These are phyloP conservation scores for Psammodynastes pulverulentus DNA, from an alignment of 2,113 vertebrate genomes.

Conservation along the genomic window DNA sequence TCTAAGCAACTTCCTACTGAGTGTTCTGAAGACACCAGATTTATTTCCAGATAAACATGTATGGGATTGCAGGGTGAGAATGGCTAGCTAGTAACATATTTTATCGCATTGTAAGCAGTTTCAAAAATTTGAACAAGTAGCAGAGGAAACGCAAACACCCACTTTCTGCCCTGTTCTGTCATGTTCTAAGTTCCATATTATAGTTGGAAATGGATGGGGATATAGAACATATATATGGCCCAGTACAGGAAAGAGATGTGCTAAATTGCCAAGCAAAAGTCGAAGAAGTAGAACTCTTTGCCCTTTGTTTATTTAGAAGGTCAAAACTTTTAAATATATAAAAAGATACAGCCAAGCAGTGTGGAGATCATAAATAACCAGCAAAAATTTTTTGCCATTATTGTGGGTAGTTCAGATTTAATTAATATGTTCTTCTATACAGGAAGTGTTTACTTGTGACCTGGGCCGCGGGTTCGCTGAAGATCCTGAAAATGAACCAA, in stretches of 20 bases:
- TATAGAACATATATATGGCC: background rate
- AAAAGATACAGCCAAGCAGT: background rate
- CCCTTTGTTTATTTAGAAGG: background rate
- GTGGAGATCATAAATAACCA: background rate
- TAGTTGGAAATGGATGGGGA: background rate
- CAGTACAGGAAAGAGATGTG: background rate
- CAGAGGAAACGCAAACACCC: background rate
- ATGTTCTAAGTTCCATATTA: background rate
- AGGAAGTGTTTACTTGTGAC: conserved; percentile 66
- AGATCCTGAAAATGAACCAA: conserved; percentile 61
- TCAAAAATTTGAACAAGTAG: background rate
- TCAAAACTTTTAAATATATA: background rate
- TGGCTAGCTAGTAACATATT: background rate
- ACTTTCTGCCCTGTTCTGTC: background rate
- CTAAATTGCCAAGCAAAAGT: background rate
- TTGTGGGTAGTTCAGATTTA: background rate
- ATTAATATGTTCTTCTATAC: background rate
- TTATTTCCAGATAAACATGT: background rate
- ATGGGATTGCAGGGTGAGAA: background rate
- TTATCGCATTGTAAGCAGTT: background rate
- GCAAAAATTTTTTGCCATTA: background rate
- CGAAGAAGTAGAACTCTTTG: background rate
- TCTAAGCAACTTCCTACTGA: background rate
- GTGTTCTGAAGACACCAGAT: background rate
- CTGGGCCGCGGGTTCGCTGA: conserved; percentile 47